phyloP scores from a whole-genome alignment of 2,888 invertebrate genomes.

The Cheilosia urbana region DNA sequence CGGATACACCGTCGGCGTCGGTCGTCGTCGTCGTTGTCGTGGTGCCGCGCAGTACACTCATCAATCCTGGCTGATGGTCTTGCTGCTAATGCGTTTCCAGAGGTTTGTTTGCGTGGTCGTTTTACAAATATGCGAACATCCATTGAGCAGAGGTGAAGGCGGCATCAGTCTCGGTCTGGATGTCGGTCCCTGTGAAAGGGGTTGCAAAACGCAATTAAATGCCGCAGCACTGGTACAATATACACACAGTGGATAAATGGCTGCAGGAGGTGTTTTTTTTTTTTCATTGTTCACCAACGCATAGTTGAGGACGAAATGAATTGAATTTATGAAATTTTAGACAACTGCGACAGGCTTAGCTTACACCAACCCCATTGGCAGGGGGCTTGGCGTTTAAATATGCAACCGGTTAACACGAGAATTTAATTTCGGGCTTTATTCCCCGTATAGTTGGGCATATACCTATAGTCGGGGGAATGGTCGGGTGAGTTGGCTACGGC shows the following conservation, averaged over 20 bases:
- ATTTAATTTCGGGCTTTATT: conserved; percentile 53
- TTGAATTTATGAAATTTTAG: conserved; percentile 65
- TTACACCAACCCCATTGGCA: background rate
- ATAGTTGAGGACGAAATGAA: conserved; percentile 53
- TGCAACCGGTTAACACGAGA: conserved; percentile 53
- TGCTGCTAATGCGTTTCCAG: conserved; percentile 69
- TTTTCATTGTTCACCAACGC: conserved; percentile 13
- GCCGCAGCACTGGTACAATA: conserved; percentile 50
- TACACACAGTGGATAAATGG: conserved; percentile 1
- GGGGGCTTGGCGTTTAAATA: conserved; percentile 41
- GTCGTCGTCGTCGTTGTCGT: conserved; percentile 41
- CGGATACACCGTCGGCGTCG: conserved; percentile 11
- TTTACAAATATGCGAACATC: conserved; percentile 75
- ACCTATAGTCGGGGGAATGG: background rate
- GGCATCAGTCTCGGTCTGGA: background rate
- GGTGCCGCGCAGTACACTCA: conserved; percentile 67
- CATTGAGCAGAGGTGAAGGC: conserved; percentile 47
- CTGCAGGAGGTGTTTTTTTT: background rate
- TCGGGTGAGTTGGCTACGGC: background rate
- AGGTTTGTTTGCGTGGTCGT: conserved; percentile 75
- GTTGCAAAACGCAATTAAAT: conserved; percentile 72
- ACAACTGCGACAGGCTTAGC: background rate
- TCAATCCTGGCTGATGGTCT: conserved; percentile 70
- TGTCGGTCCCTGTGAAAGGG: conserved; percentile 26
- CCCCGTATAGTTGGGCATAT: background rate